phyloP scores from a whole-genome alignment of 2,797 vertebrate species.

The Phrynocephalus vlangalii region DNA sequence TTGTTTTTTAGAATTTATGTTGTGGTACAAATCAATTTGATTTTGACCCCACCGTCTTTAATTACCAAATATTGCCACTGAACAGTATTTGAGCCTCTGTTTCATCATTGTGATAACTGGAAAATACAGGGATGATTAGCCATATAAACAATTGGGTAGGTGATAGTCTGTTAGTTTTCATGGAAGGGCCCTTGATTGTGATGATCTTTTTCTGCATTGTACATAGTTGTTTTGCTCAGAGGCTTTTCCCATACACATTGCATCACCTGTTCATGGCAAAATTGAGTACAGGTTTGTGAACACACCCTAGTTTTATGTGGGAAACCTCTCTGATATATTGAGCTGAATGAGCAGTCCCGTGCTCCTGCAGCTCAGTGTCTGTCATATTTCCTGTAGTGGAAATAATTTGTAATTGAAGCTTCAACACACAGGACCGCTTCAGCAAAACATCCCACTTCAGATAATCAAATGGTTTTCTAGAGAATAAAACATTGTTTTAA shows the following conservation, averaged over 20 bases:
- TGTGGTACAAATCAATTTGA: too few relatives aligned
- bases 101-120: background rate
- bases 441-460: too few relatives aligned
- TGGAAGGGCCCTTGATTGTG: background rate
- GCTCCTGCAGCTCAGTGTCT: too few relatives aligned
- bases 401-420: too few relatives aligned
- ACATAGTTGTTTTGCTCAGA: background rate
- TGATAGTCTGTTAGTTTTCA: background rate
- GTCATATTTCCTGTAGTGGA: background rate
- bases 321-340: background rate
- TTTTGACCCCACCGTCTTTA: too few relatives aligned
- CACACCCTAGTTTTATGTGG: background rate
- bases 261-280: background rate
- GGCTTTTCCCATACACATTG: background rate
- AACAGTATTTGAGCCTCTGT: too few relatives aligned
- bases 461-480: too few relatives aligned
- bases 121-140: background rate
- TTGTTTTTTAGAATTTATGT: too few relatives aligned
- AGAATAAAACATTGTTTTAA: too few relatives aligned
- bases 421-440: background rate
- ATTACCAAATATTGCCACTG: too few relatives aligned
- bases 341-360: too few relatives aligned
- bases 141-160: too few relatives aligned
- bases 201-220: background rate
- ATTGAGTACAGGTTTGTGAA: background rate